Base-by-base conservation (phyloP, 1,140 invertebrate species). In the Augochlora pura region DNA sequence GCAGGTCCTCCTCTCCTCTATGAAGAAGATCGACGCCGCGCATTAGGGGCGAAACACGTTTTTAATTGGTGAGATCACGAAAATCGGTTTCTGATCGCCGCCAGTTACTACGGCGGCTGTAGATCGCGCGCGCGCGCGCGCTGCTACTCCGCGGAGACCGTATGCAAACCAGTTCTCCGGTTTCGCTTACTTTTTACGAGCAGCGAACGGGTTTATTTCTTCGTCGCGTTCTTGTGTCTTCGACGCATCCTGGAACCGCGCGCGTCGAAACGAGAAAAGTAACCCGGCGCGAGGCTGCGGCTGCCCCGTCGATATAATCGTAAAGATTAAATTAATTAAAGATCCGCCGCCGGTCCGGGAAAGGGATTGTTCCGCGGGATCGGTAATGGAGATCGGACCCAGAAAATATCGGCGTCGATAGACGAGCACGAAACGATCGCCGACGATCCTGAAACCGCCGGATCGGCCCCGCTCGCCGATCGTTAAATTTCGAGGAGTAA, bases 131-230 rank as follows among this genome's bases (percentile, higher is more conserved):
- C n/a, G n/a, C n/a, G n/a, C n/a, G 23, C 66, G 21, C 46, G 32
- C 21, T 1, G 32, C 32, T 32, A 32, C 32, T 32, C 32, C 8
- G 18, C 46, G 68, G 7, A 1, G 1, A 38, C 27, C 70, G 59
- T 49, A 65, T 52, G 62, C 71, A 74, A 74, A 74, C 71, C 71
- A 64, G 71, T 74, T 74, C 64, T 54, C 71, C 52, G 62, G 60
- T 74, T 63, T 74, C 71, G 60, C 71, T 74, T 74, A 74, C 71
- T 64, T 74, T 74, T 74, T 74, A 74, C 71, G 71, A 74, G 71
- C 71, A 65, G 71, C 71, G 60, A 54, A 74, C 60, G 71, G 62
- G 71, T 74, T 74, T 74, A 74, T 74, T 63, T 64, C 71, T 38
- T 54, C 71, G 71, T 63, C 42, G 14, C 42, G 62, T 27, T 64